These are phyloP conservation scores for Thamnophis elegans DNA, from an alignment of 2,797 vertebrate species.

Conservation along the genomic window DNA sequence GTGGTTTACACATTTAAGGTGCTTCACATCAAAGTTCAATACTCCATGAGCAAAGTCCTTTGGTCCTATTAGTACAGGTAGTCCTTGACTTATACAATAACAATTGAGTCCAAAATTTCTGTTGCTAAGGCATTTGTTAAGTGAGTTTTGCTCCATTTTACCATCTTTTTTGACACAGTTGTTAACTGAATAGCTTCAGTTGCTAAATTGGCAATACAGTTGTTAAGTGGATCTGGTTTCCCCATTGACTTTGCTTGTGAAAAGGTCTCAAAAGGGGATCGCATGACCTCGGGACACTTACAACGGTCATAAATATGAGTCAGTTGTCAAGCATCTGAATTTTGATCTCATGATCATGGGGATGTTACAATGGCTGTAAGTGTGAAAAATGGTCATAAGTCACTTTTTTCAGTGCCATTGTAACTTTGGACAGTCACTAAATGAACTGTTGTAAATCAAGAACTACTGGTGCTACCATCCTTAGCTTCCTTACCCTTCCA, in stretches of 20 bases:
- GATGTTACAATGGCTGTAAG: neutral
- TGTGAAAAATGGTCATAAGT: neutral
- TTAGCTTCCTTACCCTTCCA: neutral
- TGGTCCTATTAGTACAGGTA: neutral
- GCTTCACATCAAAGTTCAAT: too few relatives aligned
- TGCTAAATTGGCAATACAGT: neutral
- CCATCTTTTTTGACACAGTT: neutral
- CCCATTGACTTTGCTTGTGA: neutral
- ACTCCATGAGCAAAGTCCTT: neutral
- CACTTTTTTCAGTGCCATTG: neutral
- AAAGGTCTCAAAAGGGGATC: neutral
- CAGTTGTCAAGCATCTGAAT: neutral
- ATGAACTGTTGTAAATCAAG: neutral
- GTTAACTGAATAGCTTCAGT: neutral
- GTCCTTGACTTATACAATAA: neutral
- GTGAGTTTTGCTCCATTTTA: neutral
- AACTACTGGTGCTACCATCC: neutral
- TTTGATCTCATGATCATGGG: neutral
- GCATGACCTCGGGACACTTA: neutral
- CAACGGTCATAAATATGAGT: neutral
- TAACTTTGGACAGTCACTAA: neutral
- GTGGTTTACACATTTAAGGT: too few relatives aligned
- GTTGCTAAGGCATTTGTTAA: neutral
- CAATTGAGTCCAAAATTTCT: neutral
- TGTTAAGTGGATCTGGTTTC: neutral